Base-by-base conservation (phyloP, 1,140 invertebrate genomes). In the Geopemphigus sp. region DNA sequence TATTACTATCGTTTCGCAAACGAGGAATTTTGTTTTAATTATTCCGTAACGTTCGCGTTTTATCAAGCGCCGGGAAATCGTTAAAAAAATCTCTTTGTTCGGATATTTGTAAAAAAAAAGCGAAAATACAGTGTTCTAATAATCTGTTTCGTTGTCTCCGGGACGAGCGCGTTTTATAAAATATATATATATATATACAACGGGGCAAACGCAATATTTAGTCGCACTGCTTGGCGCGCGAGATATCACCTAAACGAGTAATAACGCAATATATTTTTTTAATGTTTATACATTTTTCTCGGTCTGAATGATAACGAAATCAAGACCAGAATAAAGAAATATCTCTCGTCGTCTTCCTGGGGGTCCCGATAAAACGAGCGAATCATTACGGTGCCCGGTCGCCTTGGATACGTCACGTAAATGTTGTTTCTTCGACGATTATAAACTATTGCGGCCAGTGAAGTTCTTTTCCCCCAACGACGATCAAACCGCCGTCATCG, bases 401-500 rank as follows among this genome's bases (percentile, higher is more conserved):
- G 57, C 45, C 74, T 78, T 78, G 74, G 74, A 78, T 78, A 78
- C 74, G 57, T 63, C 74, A 78, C 74, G 74, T 78, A 78, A 78
- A 78, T 61, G 22, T 26, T 26, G 32, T 76, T 78, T 78, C 39
- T 11, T 45, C 54, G 11, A 11, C 32, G 59, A 78, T 39, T 26
- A 15, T 19, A 78, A 59, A 59, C 39, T 45, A 26, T 45, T 29
- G 17, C 19, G 32, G 54, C 50, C 10, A 29, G 29, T 57, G 32
- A 39, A 15, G 11, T 74, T 22, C 57, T 39, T 22, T 57, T 74
- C 54, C 1, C 72, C 12, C n/a, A n/a, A n/a, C n/a, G 0, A 15
- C 64, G 1, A 47, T 22, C n/a, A 6, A 22, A 57, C 22, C 1
- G 1, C 39, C 12, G 64, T 45, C n/a, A n/a, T n/a, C n/a, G n/a